Evolutionary conservation across 2,113 vertebrate species (phyloP).

Genomic region (Macquaria australasica): DNA sequence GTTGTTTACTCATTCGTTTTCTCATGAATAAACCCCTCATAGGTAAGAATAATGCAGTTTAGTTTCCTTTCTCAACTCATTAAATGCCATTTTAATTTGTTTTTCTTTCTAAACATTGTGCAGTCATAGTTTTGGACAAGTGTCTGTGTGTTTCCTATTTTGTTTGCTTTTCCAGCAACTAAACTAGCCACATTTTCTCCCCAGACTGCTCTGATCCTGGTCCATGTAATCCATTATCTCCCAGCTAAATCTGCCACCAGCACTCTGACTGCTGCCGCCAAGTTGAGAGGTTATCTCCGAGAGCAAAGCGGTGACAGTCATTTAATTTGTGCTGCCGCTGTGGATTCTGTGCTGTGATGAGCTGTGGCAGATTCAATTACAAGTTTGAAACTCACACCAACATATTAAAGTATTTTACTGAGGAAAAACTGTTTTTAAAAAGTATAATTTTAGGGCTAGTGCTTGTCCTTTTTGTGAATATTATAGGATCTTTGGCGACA

Average conservation of each 20-base stretch:
- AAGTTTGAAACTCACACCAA: conserved; percentile 31
- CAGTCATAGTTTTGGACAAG: background rate
- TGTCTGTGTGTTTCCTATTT: background rate
- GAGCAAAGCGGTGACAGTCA: conserved; percentile 22
- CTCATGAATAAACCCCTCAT: background rate
- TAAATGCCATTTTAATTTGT: background rate
- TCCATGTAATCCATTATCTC: conserved; percentile 30
- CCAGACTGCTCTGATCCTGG: background rate
- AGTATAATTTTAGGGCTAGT: background rate
- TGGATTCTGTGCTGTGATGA: conserved; percentile 29
- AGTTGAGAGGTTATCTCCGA: conserved; percentile 47
- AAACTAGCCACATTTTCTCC: conserved; percentile 1
- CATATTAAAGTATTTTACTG: background rate
- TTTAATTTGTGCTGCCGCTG: conserved; percentile 52
- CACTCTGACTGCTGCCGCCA: conserved; percentile 19
- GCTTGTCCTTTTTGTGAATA: background rate
- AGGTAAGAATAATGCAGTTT: background rate
- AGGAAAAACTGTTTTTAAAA: background rate
- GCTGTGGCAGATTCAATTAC: conserved; percentile 63
- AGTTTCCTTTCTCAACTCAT: background rate
- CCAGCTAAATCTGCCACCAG: conserved; percentile 42
- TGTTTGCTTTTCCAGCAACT: background rate
- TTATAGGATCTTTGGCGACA: background rate
- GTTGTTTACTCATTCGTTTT: background rate
- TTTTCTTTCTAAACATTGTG: background rate